Percentiles rank a stretch among this genome's conserved stretches.
Conservation (phyloP, 2,113 vertebrate genomes). For the Mustelus asterias region DNA sequence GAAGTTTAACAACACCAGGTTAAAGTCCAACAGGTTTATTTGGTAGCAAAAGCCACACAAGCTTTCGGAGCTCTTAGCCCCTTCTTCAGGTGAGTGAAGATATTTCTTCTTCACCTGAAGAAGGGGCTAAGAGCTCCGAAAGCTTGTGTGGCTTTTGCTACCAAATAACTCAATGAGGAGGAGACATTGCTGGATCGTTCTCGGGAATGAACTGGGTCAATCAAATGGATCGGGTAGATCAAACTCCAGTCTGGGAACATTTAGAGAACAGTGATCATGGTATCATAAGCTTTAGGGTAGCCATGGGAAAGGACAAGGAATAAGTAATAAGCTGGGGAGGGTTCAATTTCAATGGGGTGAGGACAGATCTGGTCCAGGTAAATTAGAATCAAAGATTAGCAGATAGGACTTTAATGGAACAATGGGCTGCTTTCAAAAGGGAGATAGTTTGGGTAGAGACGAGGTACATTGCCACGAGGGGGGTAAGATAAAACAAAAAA, state of each 20-base stretch:
- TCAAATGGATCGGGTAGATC: not conserved
- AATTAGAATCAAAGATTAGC: not conserved
- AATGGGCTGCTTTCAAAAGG: not conserved
- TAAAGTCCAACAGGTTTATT: too few species aligned
- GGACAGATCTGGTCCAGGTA: not conserved
- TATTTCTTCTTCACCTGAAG: too few species aligned
- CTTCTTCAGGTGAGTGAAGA: too few species aligned
- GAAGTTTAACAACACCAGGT: too few species aligned
- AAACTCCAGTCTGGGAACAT: not conserved
- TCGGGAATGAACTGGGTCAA: not conserved
- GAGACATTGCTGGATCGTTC: not conserved
- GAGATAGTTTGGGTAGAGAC: not conserved
- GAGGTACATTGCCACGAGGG: not conserved
- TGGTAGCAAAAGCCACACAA: too few species aligned
- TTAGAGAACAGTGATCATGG: not conserved
- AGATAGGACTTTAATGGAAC: not conserved
- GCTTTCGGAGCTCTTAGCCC: too few species aligned
- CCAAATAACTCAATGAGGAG: not conserved
- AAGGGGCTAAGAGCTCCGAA: too few species aligned
- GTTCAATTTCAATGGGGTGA: not conserved
- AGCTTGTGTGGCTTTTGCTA: too few species aligned
- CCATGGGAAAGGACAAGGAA: not conserved
- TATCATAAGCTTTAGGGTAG: too few species aligned
- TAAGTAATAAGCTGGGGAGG: not conserved
- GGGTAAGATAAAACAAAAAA: too few species aligned